Percentiles rank a stretch among this genome's conserved stretches.
Conservation (phyloP, 2,888 invertebrate genomes). For the Pterostichus niger region DNA sequence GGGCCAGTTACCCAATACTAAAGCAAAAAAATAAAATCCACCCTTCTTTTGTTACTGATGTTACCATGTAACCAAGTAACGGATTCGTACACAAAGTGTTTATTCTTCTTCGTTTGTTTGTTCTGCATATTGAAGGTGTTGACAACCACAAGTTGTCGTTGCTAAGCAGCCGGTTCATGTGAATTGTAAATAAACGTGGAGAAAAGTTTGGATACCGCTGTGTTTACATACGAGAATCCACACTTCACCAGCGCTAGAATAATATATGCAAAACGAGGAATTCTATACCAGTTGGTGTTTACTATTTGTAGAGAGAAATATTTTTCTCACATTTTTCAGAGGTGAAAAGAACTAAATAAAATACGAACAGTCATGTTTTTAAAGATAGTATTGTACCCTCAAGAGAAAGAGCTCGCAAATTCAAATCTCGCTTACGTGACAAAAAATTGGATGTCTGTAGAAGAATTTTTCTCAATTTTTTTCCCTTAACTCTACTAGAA, state of each 20-base stretch:
- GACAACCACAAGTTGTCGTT: constrained; percentile 3
- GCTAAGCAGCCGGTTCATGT: constrained; percentile 2
- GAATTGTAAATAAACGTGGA: constrained; percentile 38
- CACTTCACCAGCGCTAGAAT: not conserved
- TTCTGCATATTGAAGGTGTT: constrained; percentile 15
- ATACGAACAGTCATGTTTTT: too few relatives aligned
- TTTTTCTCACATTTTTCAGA: not conserved
- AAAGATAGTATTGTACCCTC: too few relatives aligned
- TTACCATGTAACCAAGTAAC: constrained; percentile 25
- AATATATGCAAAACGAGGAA: not conserved
- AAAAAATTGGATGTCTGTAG: too few relatives aligned
- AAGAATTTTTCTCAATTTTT: too few relatives aligned
- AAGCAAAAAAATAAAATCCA: not conserved
- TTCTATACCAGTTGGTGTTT: not conserved
- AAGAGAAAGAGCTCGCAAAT: too few relatives aligned
- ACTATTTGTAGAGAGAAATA: too few relatives aligned
- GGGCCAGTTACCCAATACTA: too few relatives aligned
- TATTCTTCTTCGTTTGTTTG: constrained; percentile 30
- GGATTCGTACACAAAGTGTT: constrained; percentile 37
- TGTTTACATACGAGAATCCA: constrained; percentile 20
- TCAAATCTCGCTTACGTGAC: too few relatives aligned
- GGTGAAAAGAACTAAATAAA: too few relatives aligned
- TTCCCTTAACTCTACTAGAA: too few relatives aligned
- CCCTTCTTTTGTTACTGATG: not conserved
- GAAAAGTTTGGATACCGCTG: constrained; percentile 35